phyloP scores from a whole-genome alignment of 2,797 vertebrate genomes.

The Hozukius guyotensis region DNA sequence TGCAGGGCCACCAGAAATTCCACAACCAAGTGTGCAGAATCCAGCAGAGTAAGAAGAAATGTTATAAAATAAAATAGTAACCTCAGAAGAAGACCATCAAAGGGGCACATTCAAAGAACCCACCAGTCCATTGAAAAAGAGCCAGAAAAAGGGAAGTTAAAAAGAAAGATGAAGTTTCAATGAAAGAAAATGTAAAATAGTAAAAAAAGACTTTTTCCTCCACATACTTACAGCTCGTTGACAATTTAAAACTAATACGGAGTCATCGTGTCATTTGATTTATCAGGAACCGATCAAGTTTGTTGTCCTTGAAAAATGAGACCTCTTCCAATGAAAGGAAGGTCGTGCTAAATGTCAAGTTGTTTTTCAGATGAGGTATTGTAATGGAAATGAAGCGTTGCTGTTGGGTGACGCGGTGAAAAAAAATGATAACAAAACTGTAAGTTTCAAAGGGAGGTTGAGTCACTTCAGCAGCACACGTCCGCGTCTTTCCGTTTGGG shows the following conservation, averaged over 20 bases:
- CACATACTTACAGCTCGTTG: neutral
- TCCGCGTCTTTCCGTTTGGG: neutral
- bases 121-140: neutral
- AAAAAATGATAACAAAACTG: neutral
- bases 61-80: neutral
- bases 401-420: neutral
- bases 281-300: neutral
- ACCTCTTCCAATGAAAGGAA: neutral
- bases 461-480: neutral
- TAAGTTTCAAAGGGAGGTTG: neutral
- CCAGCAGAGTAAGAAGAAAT: neutral
- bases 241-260: neutral
- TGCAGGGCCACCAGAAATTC: neutral
- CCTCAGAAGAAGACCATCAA: slow-evolving; percentile 22
- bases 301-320: slow-evolving; percentile 21
- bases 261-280: slow-evolving; percentile 2
- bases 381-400: slow-evolving; percentile 6
- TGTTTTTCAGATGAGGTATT: slow-evolving; percentile 17
- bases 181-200: neutral
- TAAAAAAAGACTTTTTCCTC: neutral
- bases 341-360: slow-evolving; percentile 27
- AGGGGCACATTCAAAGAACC: slow-evolving; percentile 9
- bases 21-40: slow-evolving; percentile 4
- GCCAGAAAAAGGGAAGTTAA: rapidly evolving
- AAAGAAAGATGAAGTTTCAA: neutral